Percentiles rank a stretch among this genome's conserved stretches.
Evolutionary conservation across 2,113 vertebrate species (phyloP).

Genomic region (Emydocephalus ijimae): DNA sequence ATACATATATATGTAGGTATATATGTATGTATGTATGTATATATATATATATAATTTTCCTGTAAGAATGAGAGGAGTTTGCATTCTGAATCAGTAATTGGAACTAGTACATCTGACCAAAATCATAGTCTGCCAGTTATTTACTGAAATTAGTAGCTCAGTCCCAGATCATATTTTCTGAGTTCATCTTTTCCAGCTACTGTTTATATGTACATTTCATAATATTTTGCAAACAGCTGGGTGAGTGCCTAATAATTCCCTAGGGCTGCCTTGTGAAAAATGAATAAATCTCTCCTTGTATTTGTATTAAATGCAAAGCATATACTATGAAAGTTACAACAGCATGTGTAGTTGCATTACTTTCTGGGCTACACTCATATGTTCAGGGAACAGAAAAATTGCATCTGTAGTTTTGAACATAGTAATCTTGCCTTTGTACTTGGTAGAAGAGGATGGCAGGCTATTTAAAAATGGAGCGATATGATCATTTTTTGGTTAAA

Average conservation of each 20-base stretch:
- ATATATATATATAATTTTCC: neutral
- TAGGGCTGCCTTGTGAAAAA: neutral
- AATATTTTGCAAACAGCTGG: constrained; percentile 8
- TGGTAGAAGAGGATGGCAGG: neutral
- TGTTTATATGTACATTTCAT: neutral
- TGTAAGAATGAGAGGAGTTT: neutral
- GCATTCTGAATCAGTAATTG: neutral
- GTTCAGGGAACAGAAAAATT: neutral
- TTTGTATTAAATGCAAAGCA: neutral
- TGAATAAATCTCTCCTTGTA: neutral
- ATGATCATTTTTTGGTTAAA: constrained; percentile 2
- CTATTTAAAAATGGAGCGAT: neutral
- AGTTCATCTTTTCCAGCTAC: neutral
- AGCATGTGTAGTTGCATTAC: neutral
- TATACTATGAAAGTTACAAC: neutral
- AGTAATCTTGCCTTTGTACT: neutral
- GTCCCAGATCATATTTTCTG: neutral
- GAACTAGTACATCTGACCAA: neutral
- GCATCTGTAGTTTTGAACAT: neutral
- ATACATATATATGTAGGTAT: too few relatives aligned
- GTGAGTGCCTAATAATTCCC: neutral
- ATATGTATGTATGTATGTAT: too few relatives aligned
- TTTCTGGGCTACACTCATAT: neutral
- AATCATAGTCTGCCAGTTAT: neutral
- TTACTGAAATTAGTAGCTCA: neutral